Evolutionary conservation across 2,797 vertebrate species (phyloP), one percentile per base, ranked within the genome.

Genomic region (Chelon labrosus): DNA sequence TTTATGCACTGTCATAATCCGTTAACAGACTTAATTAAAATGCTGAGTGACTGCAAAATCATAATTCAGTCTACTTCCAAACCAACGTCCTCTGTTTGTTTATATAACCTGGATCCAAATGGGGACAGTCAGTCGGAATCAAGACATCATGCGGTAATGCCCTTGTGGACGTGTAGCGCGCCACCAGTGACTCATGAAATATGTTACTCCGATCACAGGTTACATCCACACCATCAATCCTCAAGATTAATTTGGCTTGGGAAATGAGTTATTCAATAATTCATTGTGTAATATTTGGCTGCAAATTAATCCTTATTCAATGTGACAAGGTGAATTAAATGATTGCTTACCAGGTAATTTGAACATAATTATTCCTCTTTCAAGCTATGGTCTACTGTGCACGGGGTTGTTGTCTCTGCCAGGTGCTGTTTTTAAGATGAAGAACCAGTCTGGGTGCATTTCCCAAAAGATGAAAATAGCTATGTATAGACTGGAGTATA

Each of bases 241-340:
- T 87, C 86, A 79, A 86, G 87, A 92, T 91, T 93, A 89, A 92
- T 93, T 88, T 89, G 90, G 82, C 88, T 85, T 72, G 82, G 90
- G 87, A 89, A 86, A 91, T 88, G 85, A 90, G 82, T 91, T 93
- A 85, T 85, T 95, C 77, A 93, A 93, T 94, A 92, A 94, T 94
- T 93, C 81, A 93, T 91, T 82, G 80, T 91, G 91, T 91, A 92
- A 94, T 91, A 92, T 92, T 91, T 90, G 80, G 84, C 75, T 75
- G 85, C 87, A 92, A 92, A 93, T 94, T 82, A 94, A 93, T 94
- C 86, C 85, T 92, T 75, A 93, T 93, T 93, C 87, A 88, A 82
- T 84, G 78, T 92, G 92, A 93, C 90, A 91, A 70, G 86, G 74
- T 77, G 51, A 93, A 93, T 95, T 87, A 92, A 90, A 90, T 89